Conservation (phyloP, 2,888 invertebrate species). For the Marasmarcha lunaedactyla region DNA sequence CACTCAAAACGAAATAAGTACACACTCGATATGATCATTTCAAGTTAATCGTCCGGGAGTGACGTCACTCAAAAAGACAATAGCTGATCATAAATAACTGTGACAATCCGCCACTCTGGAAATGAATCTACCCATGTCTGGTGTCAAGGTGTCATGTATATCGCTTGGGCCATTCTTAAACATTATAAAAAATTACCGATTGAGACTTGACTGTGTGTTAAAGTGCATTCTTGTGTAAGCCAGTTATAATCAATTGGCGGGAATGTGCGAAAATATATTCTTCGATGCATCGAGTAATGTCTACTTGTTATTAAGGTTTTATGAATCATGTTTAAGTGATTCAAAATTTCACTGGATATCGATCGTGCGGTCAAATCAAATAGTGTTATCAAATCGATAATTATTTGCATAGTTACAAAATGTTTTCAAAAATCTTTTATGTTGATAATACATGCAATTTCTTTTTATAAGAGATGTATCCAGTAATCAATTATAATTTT, state of each 20-base stretch:
- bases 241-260: constrained; percentile 50
- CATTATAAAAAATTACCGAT: constrained; percentile 54
- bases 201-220: constrained; percentile 45
- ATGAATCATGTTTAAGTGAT: not conserved
- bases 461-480: too few species aligned
- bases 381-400: too few species aligned
- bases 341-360: too few species aligned
- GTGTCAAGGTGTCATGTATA: constrained; percentile 51
- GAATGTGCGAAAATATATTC: constrained; percentile 36
- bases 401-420: too few species aligned
- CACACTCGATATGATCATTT: not conserved
- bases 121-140: constrained; percentile 60
- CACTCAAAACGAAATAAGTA: not conserved
- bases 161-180: constrained; percentile 41
- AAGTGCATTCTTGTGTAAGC: constrained; percentile 66
- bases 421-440: too few species aligned
- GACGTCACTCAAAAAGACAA: constrained; percentile 59
- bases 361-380: too few species aligned
- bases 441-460: too few species aligned
- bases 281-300: not conserved
- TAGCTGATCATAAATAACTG: constrained; percentile 62
- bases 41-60: constrained; percentile 21
- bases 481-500: too few species aligned
- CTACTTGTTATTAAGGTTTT: not conserved
- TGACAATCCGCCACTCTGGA: constrained; percentile 62